Conservation (phyloP, 1,140 invertebrate genomes). For the Lordiphosa mommai region DNA sequence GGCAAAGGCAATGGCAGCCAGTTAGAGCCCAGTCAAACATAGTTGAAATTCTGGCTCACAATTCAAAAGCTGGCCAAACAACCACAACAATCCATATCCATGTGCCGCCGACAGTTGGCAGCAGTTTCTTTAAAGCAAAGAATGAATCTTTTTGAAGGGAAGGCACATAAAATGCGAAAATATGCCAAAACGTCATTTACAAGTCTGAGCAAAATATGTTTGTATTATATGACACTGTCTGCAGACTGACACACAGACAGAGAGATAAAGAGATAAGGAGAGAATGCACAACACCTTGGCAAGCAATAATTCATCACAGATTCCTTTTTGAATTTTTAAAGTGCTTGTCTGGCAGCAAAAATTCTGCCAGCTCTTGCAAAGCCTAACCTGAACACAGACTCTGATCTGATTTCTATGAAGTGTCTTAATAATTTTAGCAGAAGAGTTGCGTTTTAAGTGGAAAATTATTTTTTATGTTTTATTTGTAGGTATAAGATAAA, state of each 20-base stretch:
- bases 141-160: conserved; percentile 1
- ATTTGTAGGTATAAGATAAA: too few species aligned
- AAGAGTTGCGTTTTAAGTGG: too few species aligned
- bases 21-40: conserved; percentile 35
- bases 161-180: conserved; percentile 37
- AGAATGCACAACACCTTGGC: conserved; percentile 25
- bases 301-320: conserved; percentile 26
- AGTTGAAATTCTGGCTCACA: conserved; percentile 41
- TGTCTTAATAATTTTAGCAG: too few species aligned
- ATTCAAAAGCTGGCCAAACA: conserved; percentile 32
- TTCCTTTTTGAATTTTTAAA: conserved; percentile 21
- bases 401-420: too few species aligned
- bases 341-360: conserved; percentile 1
- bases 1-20: conserved; percentile 20
- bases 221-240: conserved; percentile 6
- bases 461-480: too few species aligned
- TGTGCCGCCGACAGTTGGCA: conserved; percentile 22
- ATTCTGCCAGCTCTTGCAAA: too few species aligned
- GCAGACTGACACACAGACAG: background rate
- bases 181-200: conserved; percentile 55
- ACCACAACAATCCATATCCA: conserved; percentile 24
- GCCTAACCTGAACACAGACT: too few species aligned
- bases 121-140: conserved; percentile 44
- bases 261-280: background rate
- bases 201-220: conserved; percentile 39